These are phyloP conservation scores for Agrotis clavis DNA, from an alignment of 2,888 invertebrate species.

Conservation along the genomic window DNA sequence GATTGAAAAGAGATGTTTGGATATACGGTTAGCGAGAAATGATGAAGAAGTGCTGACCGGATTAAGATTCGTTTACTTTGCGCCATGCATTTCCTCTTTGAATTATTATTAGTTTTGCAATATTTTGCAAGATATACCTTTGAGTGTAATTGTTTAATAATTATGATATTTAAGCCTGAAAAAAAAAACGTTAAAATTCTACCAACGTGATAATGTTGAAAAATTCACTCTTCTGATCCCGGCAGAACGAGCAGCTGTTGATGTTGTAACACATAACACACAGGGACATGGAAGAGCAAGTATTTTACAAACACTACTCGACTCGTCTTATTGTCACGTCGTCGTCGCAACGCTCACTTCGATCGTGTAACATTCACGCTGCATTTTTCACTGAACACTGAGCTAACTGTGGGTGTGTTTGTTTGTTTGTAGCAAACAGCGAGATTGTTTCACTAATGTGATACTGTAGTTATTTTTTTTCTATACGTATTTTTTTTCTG, in stretches of 20 bases:
- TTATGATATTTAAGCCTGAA: too few species aligned
- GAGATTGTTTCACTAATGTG: slow-evolving; percentile 2
- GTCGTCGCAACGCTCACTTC: slow-evolving; percentile 22
- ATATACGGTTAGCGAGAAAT: neutral
- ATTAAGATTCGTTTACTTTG: neutral
- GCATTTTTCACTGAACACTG: slow-evolving; percentile 39
- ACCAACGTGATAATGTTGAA: too few species aligned
- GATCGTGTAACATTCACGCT: slow-evolving; percentile 33
- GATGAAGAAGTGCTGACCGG: neutral
- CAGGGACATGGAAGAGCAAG: neutral
- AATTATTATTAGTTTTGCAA: too few species aligned
- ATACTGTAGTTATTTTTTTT: neutral
- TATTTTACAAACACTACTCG: slow-evolving; percentile 26
- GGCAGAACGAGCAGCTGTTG: neutral
- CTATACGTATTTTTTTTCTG: too few species aligned
- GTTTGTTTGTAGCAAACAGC: neutral
- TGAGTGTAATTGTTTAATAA: too few species aligned
- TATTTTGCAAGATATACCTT: too few species aligned
- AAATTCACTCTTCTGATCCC: too few species aligned
- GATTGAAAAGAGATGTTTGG: neutral
- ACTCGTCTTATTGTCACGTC: slow-evolving; percentile 24
- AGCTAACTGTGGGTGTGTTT: slow-evolving; percentile 4
- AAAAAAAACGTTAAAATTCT: too few species aligned
- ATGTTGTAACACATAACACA: neutral
- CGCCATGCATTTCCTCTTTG: neutral